Evolutionary conservation across 2,888 invertebrate species (phyloP).

Genomic region (Myathropa florea): DNA sequence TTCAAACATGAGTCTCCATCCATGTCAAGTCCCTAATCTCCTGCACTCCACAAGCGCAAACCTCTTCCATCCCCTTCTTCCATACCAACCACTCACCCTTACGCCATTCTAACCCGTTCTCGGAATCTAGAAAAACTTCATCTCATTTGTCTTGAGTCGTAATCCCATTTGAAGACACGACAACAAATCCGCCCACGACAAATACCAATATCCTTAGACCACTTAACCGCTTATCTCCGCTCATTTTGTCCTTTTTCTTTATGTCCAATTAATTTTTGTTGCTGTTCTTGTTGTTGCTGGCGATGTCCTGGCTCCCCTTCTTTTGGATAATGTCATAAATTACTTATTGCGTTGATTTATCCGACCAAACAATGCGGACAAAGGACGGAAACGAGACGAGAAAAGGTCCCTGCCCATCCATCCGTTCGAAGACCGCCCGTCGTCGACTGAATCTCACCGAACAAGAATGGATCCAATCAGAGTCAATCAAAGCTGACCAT

Average conservation of each 20-base stretch:
- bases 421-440: background rate
- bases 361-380: constrained; percentile 22
- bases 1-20: too few species aligned
- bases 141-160: background rate
- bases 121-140: background rate
- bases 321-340: constrained; percentile 51
- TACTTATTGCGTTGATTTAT: constrained; percentile 54
- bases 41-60: too few species aligned
- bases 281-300: background rate
- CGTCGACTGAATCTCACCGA: background rate
- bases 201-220: constrained; percentile 24
- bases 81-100: too few species aligned
- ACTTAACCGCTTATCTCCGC: constrained; percentile 30
- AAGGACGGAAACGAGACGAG: constrained; percentile 19
- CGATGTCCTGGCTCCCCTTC: background rate
- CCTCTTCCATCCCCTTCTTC: too few species aligned
- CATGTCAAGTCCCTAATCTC: too few species aligned
- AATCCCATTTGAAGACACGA: constrained; percentile 3
- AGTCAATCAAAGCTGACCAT: constrained; percentile 67
- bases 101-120: background rate
- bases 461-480: constrained; percentile 55
- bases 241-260: constrained; percentile 6
- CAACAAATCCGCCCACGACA: background rate
- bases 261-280: constrained; percentile 28
- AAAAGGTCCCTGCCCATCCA: constrained; percentile 6